Base-by-base conservation (phyloP, 2,797 vertebrate genomes). In the Bufotes viridis region DNA sequence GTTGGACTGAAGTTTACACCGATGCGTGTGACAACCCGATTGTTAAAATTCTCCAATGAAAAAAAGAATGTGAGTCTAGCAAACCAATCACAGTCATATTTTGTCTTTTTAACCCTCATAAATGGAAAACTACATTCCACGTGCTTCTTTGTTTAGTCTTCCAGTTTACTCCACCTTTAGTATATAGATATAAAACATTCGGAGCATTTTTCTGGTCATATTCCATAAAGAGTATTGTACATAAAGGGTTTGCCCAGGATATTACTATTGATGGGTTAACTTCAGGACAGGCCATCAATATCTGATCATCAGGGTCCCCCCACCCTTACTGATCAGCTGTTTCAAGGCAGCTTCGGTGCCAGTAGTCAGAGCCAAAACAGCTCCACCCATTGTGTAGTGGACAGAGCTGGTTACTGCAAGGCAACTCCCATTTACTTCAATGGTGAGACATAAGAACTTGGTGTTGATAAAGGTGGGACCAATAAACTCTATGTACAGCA, bases 71-170 rank as follows among this genome's bases (percentile, higher is more conserved):
- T n/a, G 3, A 78, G 74, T 78, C 74, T 55, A 24, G 22, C 12
- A 1, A 55, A 42, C 60, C 79, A 63, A 51, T 63, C 18, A 22
- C 60, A 10, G 15, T 2, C 10, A 34, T 61, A 61, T 34, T 80
- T 61, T 13, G 5, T 11, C 20, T 49, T 81, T 42, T 57, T 29
- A 26, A 49, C n/a, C 0, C 79, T n/a, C 29, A 29, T 79, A 49
- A 81, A 74, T 87, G 17, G 53, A 11, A 55, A 15, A 65, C 9
- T 58, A 51, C 53, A 58, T 80, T 86, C 78, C 76, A 87, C 55
- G 74, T 72, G 20, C 51, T 49, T 11, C 29, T 80, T 74, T 87
- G 85, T 81, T 81, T 87, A 81, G 85, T 81, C 85, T 87, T 49
- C 24, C 26, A 29, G 10, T n/a, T 63, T 18, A 49, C 58, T 78